phyloP scores from a whole-genome alignment of 2,888 invertebrate genomes.

The Mesoligia furuncula region DNA sequence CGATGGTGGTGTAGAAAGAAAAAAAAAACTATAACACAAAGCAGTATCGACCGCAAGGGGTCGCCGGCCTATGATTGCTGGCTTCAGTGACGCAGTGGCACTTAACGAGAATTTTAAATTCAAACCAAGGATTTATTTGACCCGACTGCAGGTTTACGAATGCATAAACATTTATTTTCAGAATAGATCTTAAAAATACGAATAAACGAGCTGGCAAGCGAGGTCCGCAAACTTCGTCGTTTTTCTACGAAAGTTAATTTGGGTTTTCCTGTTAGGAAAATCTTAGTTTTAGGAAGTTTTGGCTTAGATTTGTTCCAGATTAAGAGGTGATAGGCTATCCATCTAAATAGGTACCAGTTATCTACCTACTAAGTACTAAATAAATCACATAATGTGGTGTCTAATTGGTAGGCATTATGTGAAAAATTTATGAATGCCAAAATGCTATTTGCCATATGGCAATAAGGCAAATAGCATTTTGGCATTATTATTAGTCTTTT shows the following conservation, averaged over 20 bases:
- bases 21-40: constrained; percentile 58
- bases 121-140: constrained; percentile 63
- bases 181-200: constrained; percentile 24
- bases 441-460: neutral
- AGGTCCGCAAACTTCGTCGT: constrained; percentile 9
- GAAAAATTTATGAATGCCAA: neutral
- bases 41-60: constrained; percentile 81
- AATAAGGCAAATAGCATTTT: too few relatives aligned
- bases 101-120: constrained; percentile 75
- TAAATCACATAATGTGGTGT: neutral
- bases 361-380: neutral
- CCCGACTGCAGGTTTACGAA: constrained; percentile 45
- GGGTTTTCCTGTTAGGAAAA: constrained; percentile 28
- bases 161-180: constrained; percentile 34
- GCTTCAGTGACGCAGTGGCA: constrained; percentile 70
- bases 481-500: too few relatives aligned
- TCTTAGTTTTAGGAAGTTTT: constrained; percentile 22
- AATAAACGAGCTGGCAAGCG: neutral
- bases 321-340: neutral
- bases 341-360: neutral
- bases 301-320: neutral
- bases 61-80: constrained; percentile 85
- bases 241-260: constrained; percentile 37
- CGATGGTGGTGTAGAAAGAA: constrained; percentile 42
- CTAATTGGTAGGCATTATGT: neutral